Percentiles rank a stretch among this genome's conserved stretches.
These are phyloP conservation scores for Oeneis ivallda DNA, from an alignment of 2,888 invertebrate genomes.

Conservation along the genomic window DNA sequence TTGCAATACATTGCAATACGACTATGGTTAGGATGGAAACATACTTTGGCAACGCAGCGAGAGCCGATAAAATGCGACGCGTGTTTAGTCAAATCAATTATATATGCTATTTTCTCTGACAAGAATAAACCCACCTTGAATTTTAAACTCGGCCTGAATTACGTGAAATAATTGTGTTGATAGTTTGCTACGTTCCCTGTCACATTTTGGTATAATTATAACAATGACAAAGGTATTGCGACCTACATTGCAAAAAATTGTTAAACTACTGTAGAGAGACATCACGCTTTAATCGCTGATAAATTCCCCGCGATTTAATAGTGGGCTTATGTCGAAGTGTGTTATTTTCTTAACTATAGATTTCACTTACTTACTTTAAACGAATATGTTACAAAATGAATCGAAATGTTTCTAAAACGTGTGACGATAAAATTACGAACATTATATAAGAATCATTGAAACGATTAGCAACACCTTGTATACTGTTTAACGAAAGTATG, in stretches of 20 bases:
- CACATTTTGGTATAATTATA: too few relatives aligned
- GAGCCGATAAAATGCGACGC: background rate
- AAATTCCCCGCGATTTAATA: too few relatives aligned
- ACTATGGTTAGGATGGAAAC: background rate
- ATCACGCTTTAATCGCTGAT: too few relatives aligned
- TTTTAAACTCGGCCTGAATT: too few relatives aligned
- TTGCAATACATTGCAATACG: background rate
- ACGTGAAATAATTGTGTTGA: too few relatives aligned
- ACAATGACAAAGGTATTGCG: too few relatives aligned
- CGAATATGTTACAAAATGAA: slow-evolving; percentile 6
- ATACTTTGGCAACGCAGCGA: background rate
- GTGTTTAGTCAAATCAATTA: background rate
- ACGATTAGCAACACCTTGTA: slow-evolving; percentile 22
- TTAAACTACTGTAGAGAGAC: too few relatives aligned
- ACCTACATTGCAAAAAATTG: too few relatives aligned
- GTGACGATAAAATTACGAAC: slow-evolving; percentile 14
- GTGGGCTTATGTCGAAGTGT: background rate
- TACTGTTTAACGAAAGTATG: slow-evolving; percentile 3
- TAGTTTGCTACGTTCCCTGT: too few relatives aligned
- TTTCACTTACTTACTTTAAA: slow-evolving; percentile 1
- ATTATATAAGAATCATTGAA: slow-evolving; percentile 7
- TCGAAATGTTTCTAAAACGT: slow-evolving; percentile 9
- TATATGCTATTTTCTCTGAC: too few relatives aligned
- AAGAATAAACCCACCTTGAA: too few relatives aligned
- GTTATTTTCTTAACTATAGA: background rate